Evolutionary conservation across 2,888 invertebrate species (phyloP).

Genomic region (Lepas anatifera): DNA sequence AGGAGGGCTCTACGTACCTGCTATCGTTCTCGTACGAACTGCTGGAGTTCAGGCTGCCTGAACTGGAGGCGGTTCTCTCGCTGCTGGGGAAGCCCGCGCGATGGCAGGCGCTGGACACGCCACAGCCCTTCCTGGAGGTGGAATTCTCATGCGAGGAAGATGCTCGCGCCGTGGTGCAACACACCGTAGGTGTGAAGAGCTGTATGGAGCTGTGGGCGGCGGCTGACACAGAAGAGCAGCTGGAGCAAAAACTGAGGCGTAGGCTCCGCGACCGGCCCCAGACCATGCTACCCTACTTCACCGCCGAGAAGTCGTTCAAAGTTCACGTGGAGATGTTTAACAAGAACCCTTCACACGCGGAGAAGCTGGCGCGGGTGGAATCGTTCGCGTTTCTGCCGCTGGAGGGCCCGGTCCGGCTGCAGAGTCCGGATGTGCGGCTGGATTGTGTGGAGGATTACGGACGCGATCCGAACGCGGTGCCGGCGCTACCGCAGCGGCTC

Average conservation of each 20-base stretch:
- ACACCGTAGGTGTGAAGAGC: slow-evolving; percentile 64
- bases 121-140: slow-evolving; percentile 68
- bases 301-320: slow-evolving; percentile 54
- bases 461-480: slow-evolving; percentile 57
- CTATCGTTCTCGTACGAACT: background rate
- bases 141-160: slow-evolving; percentile 58
- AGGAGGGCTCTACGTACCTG: too few relatives aligned
- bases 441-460: slow-evolving; percentile 84
- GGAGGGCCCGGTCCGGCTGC: slow-evolving; percentile 67
- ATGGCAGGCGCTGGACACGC: background rate
- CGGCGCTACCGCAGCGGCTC: slow-evolving; percentile 32
- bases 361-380: slow-evolving; percentile 79
- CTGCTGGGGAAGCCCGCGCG: background rate
- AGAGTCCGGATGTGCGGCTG: slow-evolving; percentile 62
- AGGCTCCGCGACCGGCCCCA: slow-evolving; percentile 28
- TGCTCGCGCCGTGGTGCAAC: slow-evolving; percentile 55
- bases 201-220: slow-evolving; percentile 70
- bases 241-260: slow-evolving; percentile 39
- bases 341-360: too few relatives aligned
- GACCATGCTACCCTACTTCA: slow-evolving; percentile 43
- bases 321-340: too few relatives aligned
- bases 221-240: slow-evolving; percentile 42
- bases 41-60: background rate
- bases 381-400: slow-evolving; percentile 58
- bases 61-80: background rate